Evolutionary conservation across 1,140 invertebrate genomes (phyloP), one percentile per base, ranked within the genome.

Genomic region (Diprion similis): DNA sequence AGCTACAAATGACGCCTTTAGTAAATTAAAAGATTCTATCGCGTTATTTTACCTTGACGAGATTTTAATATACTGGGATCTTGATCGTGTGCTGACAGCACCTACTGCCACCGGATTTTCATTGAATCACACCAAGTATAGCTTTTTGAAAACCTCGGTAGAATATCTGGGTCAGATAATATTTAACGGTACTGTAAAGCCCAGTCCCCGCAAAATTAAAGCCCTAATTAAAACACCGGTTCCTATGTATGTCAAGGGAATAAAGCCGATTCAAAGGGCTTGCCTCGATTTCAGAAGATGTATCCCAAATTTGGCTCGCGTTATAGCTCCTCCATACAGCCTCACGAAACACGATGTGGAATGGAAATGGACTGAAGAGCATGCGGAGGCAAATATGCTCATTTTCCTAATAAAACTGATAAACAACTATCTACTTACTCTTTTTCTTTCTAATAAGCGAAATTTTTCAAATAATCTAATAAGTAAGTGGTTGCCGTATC

Each of bases 241-340:
- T 24, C 79, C 83, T 0, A 75, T 51, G 64, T 81, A 76, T 64
- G 59, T 70, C 0, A 75, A 78, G 11, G 59, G 81, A 51, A 66
- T 85, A 6, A 72, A n/a, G 78, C 69, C 70, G 73, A 51, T 84
- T 84, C 75, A 46, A 85, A 8, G 83, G 83, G 9, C 66, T 86
- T 1, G 48, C 72, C 1, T 74, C n/a, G 83, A 80, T 70, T 85
- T 81, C 68, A 51, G 80, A 66, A 66, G 75, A 24, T 85, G 79
- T 68, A 77, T 85, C 24, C 47, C 66, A n/a, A 69, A 79, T 10
- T 85, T 79, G 68, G 68, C 81, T 0, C 71, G 71, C 17, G 75
- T 76, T 8, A 70, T 79, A 3, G 74, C 76, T 48, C 79, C 81
- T 7, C 66, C 85, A 10, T 51, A 51, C 48, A 51, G 15, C 15